A percentile compares a stretch with the other conserved stretches of the same genome.
Conservation (phyloP, 1,140 invertebrate species). For the Drosophila littoralis region DNA sequence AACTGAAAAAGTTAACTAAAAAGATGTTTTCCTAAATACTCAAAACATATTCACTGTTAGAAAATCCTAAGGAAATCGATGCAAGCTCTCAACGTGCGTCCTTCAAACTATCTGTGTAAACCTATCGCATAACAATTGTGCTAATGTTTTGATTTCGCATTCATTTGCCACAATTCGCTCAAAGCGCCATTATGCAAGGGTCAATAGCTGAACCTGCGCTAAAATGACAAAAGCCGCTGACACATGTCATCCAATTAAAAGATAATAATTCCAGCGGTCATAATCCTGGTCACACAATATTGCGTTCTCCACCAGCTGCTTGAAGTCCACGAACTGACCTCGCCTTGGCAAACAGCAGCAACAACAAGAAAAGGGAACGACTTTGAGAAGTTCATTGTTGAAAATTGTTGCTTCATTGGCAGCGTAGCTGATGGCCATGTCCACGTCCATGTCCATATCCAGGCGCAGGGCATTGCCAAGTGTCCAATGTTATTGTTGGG, state of each 20-base stretch:
- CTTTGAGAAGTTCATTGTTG: conserved; percentile 43
- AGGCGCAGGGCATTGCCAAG: conserved; percentile 11
- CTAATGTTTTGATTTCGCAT: conserved; percentile 22
- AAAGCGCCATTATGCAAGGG: neutral
- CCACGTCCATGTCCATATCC: conserved; percentile 2
- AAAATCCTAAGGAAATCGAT: too few species aligned
- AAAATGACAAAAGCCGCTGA: conserved; percentile 54
- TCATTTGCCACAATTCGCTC: neutral
- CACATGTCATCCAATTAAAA: conserved; percentile 67
- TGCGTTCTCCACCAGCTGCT: neutral
- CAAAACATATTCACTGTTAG: too few species aligned
- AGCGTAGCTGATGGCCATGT: conserved; percentile 2
- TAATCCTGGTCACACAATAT: conserved; percentile 20
- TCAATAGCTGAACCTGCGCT: conserved; percentile 15
- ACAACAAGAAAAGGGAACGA: too few species aligned
- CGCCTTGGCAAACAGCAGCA: neutral
- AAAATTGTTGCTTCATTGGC: conserved; percentile 48
- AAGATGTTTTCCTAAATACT: too few species aligned
- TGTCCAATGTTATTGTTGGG: conserved; percentile 42
- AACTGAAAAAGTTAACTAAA: too few species aligned
- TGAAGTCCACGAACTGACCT: conserved; percentile 24
- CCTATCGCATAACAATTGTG: conserved; percentile 2
- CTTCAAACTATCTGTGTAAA: neutral
- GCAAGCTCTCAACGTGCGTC: too few species aligned
- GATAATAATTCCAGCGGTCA: conserved; percentile 50